These are phyloP conservation scores for Chaenocephalus aceratus DNA, from an alignment of 2,113 vertebrate species.

Conservation along the genomic window DNA sequence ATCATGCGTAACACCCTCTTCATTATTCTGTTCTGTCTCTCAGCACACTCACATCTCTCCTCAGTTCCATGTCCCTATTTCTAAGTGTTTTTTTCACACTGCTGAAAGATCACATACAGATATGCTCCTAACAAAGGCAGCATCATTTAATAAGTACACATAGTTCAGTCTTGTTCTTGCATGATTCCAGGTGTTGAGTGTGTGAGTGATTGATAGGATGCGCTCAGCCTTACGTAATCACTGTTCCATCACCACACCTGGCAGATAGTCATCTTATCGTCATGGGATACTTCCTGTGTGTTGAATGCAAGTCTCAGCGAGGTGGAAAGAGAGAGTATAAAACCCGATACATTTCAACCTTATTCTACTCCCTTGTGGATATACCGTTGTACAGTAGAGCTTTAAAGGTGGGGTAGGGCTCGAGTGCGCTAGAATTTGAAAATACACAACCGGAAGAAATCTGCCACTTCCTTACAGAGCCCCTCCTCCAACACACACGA, in stretches of 20 bases:
- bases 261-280: slow-evolving; percentile 45
- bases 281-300: slow-evolving; percentile 21
- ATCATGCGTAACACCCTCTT: not conserved
- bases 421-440: too few relatives aligned
- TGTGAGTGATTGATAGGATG: slow-evolving; percentile 55
- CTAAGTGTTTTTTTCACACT: not conserved
- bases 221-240: slow-evolving; percentile 39
- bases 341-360: not conserved
- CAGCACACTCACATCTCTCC: slow-evolving; percentile 15
- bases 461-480: too few relatives aligned
- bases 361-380: not conserved
- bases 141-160: not conserved
- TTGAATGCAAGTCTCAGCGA: slow-evolving; percentile 15
- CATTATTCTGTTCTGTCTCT: slow-evolving; percentile 1
- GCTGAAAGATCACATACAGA: slow-evolving; percentile 1
- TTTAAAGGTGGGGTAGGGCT: not conserved
- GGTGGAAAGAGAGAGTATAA: not conserved
- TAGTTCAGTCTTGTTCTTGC: slow-evolving; percentile 11
- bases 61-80: not conserved
- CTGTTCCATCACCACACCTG: slow-evolving; percentile 47
- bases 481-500: too few relatives aligned
- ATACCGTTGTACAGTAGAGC: not conserved
- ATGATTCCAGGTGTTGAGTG: slow-evolving; percentile 16
- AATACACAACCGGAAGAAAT: too few relatives aligned
- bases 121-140: not conserved